Evolutionary conservation across 2,797 vertebrate genomes (phyloP).

Genomic region (Catostomus latipinnis): DNA sequence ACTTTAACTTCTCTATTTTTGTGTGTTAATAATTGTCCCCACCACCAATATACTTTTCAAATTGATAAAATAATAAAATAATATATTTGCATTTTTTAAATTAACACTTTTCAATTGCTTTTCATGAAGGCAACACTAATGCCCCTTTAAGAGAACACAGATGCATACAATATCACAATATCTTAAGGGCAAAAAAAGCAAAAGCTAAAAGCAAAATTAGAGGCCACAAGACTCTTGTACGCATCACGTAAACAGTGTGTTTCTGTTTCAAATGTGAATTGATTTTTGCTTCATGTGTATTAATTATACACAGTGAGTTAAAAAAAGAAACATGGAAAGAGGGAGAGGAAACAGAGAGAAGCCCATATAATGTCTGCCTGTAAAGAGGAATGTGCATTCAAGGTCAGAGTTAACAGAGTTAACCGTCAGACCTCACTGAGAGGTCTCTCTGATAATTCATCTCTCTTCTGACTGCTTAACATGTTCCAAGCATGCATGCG

Average conservation of each 20-base stretch:
- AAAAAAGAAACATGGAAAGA: constrained; percentile 38
- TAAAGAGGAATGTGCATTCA: constrained; percentile 27
- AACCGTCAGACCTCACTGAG: constrained; percentile 59
- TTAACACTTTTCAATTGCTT: too few species aligned
- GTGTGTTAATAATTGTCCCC: too few species aligned
- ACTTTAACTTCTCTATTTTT: too few species aligned
- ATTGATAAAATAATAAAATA: too few species aligned
- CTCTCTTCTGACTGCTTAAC: constrained; percentile 44
- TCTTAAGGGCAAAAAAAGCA: too few species aligned
- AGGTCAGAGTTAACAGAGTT: constrained; percentile 54
- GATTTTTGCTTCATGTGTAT: constrained; percentile 68
- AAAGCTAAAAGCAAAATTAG: neutral
- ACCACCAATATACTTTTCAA: too few species aligned
- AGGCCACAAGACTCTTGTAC: constrained; percentile 25
- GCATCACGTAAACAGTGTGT: constrained; percentile 68
- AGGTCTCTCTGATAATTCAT: constrained; percentile 66
- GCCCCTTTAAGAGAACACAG: too few species aligned
- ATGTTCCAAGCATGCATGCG: constrained; percentile 46
- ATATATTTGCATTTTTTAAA: too few species aligned
- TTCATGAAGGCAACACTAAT: too few species aligned
- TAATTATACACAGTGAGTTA: constrained; percentile 63
- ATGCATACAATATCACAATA: too few species aligned
- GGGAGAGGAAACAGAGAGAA: constrained; percentile 40
- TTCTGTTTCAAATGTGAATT: constrained; percentile 69
- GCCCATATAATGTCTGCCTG: constrained; percentile 30